A percentile compares a stretch with the other conserved stretches of the same genome.
phyloP scores from a whole-genome alignment of 2,113 vertebrate genomes.

The Sarotherodon lohbergeri region DNA sequence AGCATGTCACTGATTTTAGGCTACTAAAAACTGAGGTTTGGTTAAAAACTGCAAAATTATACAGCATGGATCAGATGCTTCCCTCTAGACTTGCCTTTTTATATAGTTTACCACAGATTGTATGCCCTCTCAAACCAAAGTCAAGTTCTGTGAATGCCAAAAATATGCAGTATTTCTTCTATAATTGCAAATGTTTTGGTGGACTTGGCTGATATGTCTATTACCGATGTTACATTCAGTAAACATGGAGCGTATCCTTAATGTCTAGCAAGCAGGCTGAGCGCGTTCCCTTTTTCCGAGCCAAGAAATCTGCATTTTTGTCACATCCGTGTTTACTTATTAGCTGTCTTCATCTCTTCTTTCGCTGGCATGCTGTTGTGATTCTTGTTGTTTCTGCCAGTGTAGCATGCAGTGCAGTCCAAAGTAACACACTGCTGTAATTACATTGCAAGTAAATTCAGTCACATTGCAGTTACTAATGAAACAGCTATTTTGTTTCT shows the following conservation, averaged over 20 bases:
- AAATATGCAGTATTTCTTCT: neutral
- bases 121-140: neutral
- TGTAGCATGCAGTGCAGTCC: neutral
- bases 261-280: neutral
- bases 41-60: slow-evolving; percentile 4
- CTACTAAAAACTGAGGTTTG: neutral
- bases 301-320: neutral
- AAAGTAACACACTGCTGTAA: neutral
- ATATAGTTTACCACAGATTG: neutral
- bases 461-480: neutral
- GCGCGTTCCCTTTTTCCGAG: neutral
- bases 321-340: neutral
- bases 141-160: neutral
- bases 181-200: neutral
- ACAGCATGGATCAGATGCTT: neutral
- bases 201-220: neutral
- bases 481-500: neutral
- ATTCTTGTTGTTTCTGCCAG: neutral
- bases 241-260: neutral
- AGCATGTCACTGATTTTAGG: neutral
- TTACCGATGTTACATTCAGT: neutral
- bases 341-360: neutral
- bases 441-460: neutral
- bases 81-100: neutral
- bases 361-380: neutral